phyloP scores from a whole-genome alignment of 2,888 invertebrate species.

The Argyra leucocephala region DNA sequence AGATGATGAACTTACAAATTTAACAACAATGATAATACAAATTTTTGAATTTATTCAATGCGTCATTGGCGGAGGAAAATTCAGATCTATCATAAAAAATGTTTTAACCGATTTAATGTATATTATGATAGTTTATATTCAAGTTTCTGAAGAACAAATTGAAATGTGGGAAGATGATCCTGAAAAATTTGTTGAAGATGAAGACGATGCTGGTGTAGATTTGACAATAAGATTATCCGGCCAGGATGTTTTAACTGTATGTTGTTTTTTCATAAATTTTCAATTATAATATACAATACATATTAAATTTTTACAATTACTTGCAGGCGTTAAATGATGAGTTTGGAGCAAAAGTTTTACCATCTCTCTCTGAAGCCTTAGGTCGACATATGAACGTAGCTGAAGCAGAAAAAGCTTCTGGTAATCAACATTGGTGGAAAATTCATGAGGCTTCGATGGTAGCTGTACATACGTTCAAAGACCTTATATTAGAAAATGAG shows the following conservation, averaged over 20 bases:
- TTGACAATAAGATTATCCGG: conserved; percentile 58
- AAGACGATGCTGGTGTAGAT: conserved; percentile 53
- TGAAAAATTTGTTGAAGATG: conserved; percentile 60
- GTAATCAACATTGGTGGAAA: conserved; percentile 54
- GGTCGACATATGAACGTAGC: conserved; percentile 53
- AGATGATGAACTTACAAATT: conserved; percentile 54
- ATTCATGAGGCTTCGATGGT: conserved; percentile 56
- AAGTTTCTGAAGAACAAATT: conserved; percentile 59
- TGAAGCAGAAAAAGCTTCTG: conserved; percentile 44
- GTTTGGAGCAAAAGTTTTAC: conserved; percentile 48
- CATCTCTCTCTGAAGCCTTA: conserved; percentile 50
- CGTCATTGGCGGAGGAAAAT: conserved; percentile 50
- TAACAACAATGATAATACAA: conserved; percentile 55
- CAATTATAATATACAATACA: neutral
- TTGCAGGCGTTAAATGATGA: conserved; percentile 45
- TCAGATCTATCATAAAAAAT: conserved; percentile 49
- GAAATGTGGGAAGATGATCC: conserved; percentile 54
- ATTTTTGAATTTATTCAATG: conserved; percentile 59
- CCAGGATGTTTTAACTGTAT: conserved; percentile 52
- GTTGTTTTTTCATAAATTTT: conserved; percentile 8
- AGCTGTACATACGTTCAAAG: conserved; percentile 50
- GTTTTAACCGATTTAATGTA: conserved; percentile 56
- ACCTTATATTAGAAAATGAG: conserved; percentile 36
- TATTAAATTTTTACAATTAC: neutral
- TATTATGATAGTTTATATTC: conserved; percentile 58